Percentiles rank a stretch among this genome's conserved stretches.
Evolutionary conservation across 2,113 vertebrate genomes (phyloP).

Genomic region (Sinocyclocheilus rhinocerous): DNA sequence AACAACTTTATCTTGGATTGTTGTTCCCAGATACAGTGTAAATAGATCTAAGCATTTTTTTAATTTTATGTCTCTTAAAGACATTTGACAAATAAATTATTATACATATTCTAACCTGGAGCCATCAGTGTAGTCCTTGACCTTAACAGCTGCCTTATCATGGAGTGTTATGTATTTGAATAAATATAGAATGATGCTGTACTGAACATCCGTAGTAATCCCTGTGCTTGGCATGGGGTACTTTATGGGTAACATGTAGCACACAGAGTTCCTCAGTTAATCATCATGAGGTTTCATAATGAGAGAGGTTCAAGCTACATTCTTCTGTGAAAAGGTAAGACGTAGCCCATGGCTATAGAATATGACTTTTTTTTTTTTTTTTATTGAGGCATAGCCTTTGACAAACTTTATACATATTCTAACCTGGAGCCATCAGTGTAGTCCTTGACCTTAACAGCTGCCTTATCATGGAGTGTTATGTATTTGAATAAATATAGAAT

Average conservation of each 20-base stretch:
- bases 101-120: neutral
- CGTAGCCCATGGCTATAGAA: conserved; percentile 69
- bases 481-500: neutral
- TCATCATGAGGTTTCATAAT: conserved; percentile 74
- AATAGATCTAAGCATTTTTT: conserved; percentile 7
- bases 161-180: neutral
- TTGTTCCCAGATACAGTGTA: conserved; percentile 39
- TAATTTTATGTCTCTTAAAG: neutral
- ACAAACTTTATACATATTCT: neutral
- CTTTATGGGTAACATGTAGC: conserved; percentile 64
- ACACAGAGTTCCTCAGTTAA: conserved; percentile 77
- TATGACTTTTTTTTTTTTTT: conserved; percentile 53
- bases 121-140: neutral
- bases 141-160: neutral
- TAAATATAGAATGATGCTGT: neutral
- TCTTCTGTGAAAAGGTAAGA: conserved; percentile 77
- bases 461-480: neutral
- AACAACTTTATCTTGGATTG: neutral
- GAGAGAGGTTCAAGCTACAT: conserved; percentile 71
- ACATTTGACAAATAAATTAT: conserved; percentile 18
- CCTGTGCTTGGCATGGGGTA: conserved; percentile 64
- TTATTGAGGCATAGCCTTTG: too few relatives aligned
- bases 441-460: neutral
- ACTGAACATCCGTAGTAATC: conserved; percentile 32
- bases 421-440: neutral